A percentile compares a stretch with the other conserved stretches of the same genome.
phyloP scores from a whole-genome alignment of 2,113 vertebrate species.

The Brachionichthys hirsutus region DNA sequence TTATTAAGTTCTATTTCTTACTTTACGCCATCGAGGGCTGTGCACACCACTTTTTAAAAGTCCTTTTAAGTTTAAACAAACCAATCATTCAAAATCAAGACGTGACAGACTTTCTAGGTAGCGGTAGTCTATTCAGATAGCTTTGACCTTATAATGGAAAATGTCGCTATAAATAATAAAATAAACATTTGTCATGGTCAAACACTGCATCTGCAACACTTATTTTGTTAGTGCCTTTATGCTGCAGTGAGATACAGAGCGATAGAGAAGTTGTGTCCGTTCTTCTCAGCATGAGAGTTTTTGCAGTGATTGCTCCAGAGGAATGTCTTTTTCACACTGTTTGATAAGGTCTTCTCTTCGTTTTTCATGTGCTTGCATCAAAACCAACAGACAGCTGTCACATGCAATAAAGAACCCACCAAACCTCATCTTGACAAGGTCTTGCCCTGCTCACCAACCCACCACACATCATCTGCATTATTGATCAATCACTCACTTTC shows the following conservation, averaged over 20 bases:
- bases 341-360: constrained; percentile 11
- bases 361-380: neutral
- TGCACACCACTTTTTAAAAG: too few species aligned
- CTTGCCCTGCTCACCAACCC: constrained; percentile 41
- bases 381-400: constrained; percentile 25
- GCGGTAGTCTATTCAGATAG: too few species aligned
- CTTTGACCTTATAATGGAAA: too few species aligned
- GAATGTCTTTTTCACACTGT: constrained; percentile 8
- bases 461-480: constrained; percentile 41
- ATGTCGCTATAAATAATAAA: too few species aligned
- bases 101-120: too few species aligned
- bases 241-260: neutral
- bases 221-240: constrained; percentile 8
- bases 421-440: constrained; percentile 54
- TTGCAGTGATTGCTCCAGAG: constrained; percentile 1
- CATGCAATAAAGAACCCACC: constrained; percentile 47
- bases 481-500: constrained; percentile 61
- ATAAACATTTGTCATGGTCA: constrained; percentile 49
- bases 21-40: too few species aligned
- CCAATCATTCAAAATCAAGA: too few species aligned
- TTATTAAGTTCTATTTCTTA: too few species aligned
- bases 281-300: neutral
- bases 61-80: too few species aligned
- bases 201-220: constrained; percentile 38
- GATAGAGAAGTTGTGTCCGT: constrained; percentile 9